Evolutionary conservation across 2,113 vertebrate species (phyloP).

Genomic region (Lophotis ruficrista): DNA sequence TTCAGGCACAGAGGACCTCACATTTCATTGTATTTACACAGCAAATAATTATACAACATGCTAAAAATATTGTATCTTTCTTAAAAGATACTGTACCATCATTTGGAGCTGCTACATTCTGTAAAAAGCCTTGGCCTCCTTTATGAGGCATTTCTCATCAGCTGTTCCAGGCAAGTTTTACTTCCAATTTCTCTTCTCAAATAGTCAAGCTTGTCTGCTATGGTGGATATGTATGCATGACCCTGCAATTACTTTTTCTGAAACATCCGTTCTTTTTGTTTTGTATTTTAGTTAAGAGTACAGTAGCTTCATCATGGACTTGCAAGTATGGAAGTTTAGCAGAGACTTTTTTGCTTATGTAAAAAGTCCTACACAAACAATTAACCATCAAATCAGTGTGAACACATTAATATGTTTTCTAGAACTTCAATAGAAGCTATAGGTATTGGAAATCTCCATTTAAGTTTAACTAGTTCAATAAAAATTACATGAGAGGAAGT

Average conservation of each 20-base stretch:
- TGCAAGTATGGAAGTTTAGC: not conserved
- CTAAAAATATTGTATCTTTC: not conserved
- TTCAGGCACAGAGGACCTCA: not conserved
- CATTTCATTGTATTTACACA: not conserved
- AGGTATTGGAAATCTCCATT: slow-evolving; percentile 62
- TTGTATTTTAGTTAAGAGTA: not conserved
- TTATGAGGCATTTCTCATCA: not conserved
- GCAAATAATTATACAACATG: not conserved
- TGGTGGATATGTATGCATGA: not conserved
- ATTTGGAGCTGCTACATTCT: not conserved
- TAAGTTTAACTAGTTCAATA: slow-evolving; percentile 72
- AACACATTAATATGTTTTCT: slow-evolving; percentile 29
- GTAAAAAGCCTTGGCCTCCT: not conserved
- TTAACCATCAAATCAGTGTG: slow-evolving; percentile 44
- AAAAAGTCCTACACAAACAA: slow-evolving; percentile 48
- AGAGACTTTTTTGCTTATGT: slow-evolving; percentile 3
- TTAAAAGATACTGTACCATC: not conserved
- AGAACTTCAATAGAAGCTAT: slow-evolving; percentile 45
- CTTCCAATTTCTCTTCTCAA: not conserved
- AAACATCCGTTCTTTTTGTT: not conserved
- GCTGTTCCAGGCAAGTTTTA: not conserved
- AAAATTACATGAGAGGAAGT: slow-evolving; percentile 68
- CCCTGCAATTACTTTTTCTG: not conserved
- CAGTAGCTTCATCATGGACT: slow-evolving; percentile 6
- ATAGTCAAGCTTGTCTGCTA: not conserved